Evolutionary conservation across 2,888 invertebrate species (phyloP).

Genomic region (Andricus quercusramuli): DNA sequence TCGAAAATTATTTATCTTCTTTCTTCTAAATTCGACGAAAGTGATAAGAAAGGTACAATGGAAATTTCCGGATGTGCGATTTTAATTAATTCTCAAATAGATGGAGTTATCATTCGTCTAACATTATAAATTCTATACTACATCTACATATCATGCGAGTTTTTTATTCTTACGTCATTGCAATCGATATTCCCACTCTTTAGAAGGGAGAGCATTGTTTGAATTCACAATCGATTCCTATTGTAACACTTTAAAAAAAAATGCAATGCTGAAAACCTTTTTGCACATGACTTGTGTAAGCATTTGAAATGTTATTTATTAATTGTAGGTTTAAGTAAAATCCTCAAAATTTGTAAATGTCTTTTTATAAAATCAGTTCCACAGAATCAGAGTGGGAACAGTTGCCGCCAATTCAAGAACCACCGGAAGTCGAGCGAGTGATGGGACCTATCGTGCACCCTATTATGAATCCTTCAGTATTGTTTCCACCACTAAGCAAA

Average conservation of each 20-base stretch:
- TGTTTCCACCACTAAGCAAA: conserved; percentile 71
- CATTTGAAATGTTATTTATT: background rate
- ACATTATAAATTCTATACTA: conserved; percentile 1
- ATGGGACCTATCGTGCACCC: conserved; percentile 71
- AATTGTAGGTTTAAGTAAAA: background rate
- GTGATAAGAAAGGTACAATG: background rate
- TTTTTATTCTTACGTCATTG: conserved; percentile 9
- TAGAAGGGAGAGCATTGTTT: conserved; percentile 11
- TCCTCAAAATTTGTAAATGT: conserved; percentile 30
- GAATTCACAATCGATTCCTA: conserved; percentile 21
- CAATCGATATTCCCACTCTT: background rate
- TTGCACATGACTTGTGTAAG: background rate
- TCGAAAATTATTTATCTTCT: background rate
- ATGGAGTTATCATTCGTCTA: background rate
- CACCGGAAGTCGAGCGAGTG: conserved; percentile 67
- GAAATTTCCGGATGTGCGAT: background rate
- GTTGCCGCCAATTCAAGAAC: conserved; percentile 71
- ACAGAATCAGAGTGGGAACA: conserved; percentile 71
- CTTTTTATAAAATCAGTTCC: conserved; percentile 61
- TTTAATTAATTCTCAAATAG: background rate
- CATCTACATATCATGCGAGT: background rate
- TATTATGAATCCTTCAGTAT: conserved; percentile 65
- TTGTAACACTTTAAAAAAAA: background rate
- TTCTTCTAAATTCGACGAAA: background rate
- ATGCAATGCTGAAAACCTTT: conserved; percentile 39